Conservation (phyloP, 1,140 invertebrate genomes). For the Trachelipus rathkii region DNA sequence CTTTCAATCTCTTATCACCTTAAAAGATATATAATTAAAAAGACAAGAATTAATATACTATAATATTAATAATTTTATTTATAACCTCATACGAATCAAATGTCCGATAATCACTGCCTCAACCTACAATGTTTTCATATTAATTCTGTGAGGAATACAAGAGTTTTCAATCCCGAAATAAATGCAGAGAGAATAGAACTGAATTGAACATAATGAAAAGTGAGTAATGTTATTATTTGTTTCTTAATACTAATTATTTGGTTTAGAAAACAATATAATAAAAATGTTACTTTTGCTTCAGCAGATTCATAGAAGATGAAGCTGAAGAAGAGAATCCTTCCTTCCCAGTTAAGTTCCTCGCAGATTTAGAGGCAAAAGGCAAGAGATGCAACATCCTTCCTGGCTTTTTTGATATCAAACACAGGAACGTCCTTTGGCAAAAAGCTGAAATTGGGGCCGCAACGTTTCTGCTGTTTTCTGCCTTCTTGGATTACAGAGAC, state of each 20-base stretch:
- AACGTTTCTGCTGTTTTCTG: slow-evolving; percentile 6
- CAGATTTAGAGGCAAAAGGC: slow-evolving; percentile 11
- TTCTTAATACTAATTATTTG: too few relatives aligned
- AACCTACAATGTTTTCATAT: too few relatives aligned
- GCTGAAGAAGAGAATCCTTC: slow-evolving; percentile 16
- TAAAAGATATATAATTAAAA: too few relatives aligned
- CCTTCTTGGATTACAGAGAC: slow-evolving; percentile 25
- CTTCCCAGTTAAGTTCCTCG: neutral
- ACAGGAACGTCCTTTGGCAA: slow-evolving; percentile 21
- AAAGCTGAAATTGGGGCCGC: neutral
- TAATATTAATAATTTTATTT: too few relatives aligned
- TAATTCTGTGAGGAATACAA: too few relatives aligned
- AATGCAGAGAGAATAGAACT: too few relatives aligned
- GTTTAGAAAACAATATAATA: neutral
- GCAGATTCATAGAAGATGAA: neutral
- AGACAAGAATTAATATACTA: too few relatives aligned
- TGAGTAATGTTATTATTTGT: neutral
- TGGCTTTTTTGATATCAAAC: slow-evolving; percentile 23
- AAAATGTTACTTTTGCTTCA: neutral
- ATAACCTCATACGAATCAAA: too few relatives aligned
- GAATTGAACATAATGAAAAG: too few relatives aligned
- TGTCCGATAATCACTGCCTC: too few relatives aligned
- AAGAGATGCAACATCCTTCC: slow-evolving; percentile 14
- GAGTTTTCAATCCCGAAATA: too few relatives aligned
- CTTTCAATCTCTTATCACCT: too few relatives aligned